phyloP scores from a whole-genome alignment of 2,797 vertebrate species.

The Gallinago solitaria region DNA sequence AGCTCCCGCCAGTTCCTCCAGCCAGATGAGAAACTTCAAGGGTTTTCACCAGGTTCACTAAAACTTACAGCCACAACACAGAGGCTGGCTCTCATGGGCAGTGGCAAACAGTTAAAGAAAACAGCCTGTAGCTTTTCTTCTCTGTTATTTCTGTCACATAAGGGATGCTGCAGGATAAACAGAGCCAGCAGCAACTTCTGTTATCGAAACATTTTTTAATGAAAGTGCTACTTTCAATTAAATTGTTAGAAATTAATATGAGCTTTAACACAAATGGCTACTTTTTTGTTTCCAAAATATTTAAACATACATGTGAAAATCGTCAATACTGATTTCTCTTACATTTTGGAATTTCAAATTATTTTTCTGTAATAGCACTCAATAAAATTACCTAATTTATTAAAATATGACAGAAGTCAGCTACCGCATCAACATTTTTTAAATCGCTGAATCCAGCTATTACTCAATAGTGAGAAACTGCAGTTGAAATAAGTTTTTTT shows the following conservation, averaged over 20 bases:
- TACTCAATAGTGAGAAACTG: not conserved
- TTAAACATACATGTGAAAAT: not conserved
- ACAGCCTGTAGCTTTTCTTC: not conserved
- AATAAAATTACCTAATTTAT: not conserved
- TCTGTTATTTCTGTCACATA: not conserved
- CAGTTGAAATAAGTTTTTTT: not conserved
- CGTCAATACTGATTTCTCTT: not conserved
- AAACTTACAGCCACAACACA: not conserved
- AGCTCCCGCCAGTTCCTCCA: not conserved
- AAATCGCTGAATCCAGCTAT: not conserved
- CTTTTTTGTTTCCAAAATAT: not conserved
- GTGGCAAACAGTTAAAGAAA: not conserved
- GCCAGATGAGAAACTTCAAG: not conserved
- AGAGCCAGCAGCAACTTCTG: not conserved
- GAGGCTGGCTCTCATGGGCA: not conserved
- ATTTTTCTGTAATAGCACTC: not conserved
- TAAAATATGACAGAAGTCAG: not conserved
- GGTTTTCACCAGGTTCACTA: not conserved
- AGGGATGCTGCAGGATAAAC: not conserved
- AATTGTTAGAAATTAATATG: not conserved
- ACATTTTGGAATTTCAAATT: not conserved
- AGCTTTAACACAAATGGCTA: not conserved
- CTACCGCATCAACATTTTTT: not conserved
- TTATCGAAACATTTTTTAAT: accelerated
- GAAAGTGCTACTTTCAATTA: not conserved